These are phyloP conservation scores for Apostichopus japonicus DNA, from an alignment of 35 echinoderm and acorn worm species.

Conservation along the genomic window DNA sequence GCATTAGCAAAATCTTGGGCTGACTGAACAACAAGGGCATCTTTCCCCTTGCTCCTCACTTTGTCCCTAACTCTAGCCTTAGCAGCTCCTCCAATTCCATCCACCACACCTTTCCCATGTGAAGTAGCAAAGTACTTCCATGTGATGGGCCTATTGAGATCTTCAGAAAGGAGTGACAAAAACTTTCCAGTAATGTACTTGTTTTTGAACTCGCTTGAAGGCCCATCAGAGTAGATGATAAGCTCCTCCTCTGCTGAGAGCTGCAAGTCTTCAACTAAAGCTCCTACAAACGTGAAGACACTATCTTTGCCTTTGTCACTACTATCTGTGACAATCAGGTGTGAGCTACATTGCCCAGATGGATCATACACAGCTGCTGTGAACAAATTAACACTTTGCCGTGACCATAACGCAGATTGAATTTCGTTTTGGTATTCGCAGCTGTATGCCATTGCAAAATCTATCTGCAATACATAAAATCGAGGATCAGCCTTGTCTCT, in stretches of 20 bases:
- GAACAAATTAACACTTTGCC: slow-evolving; percentile 54
- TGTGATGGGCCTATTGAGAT: not conserved
- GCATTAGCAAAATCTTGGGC: slow-evolving; percentile 17
- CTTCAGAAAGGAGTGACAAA: not conserved
- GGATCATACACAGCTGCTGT: slow-evolving; percentile 47
- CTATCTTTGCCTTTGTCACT: slow-evolving; percentile 65
- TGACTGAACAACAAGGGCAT: slow-evolving; percentile 38
- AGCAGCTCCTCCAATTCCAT: slow-evolving; percentile 32
- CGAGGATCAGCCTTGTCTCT: not conserved
- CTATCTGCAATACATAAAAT: slow-evolving; percentile 43
- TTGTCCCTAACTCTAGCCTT: slow-evolving; percentile 14
- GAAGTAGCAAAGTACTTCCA: slow-evolving; percentile 55
- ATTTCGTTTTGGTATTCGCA: slow-evolving; percentile 77
- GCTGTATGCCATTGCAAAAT: slow-evolving; percentile 65
- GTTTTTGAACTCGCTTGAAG: slow-evolving; percentile 59
- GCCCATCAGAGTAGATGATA: slow-evolving; percentile 43
- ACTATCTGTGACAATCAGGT: slow-evolving; percentile 29
- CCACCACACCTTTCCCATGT: slow-evolving; percentile 37
- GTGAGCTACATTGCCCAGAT: not conserved
- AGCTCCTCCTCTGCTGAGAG: not conserved
- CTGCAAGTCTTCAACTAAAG: not conserved
- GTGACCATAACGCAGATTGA: slow-evolving; percentile 68
- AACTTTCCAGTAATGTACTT: slow-evolving; percentile 42
- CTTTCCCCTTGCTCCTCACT: slow-evolving; percentile 9
- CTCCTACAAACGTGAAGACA: slow-evolving; percentile 38